Conservation (phyloP, 2,797 vertebrate species). For the Caiman crocodilus region DNA sequence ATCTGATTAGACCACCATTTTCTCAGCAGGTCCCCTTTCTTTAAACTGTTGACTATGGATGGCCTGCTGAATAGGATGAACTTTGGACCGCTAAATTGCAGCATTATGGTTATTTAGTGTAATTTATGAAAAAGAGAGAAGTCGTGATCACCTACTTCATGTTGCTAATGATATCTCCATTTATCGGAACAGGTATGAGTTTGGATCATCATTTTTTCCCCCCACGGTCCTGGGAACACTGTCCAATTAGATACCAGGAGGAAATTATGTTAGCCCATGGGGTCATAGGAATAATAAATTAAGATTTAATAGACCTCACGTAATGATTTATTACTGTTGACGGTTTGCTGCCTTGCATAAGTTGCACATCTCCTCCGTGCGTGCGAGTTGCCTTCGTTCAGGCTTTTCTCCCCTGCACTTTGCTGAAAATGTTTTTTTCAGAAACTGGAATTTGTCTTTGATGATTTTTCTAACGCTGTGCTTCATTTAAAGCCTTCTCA, state of each 20-base stretch:
- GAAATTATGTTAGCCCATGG: slow-evolving; percentile 54
- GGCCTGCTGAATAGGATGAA: slow-evolving; percentile 93
- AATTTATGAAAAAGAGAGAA: slow-evolving; percentile 93
- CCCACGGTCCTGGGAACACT: slow-evolving; percentile 63
- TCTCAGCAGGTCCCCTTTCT: slow-evolving; percentile 95
- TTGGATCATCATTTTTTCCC: slow-evolving; percentile 76
- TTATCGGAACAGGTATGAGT: slow-evolving; percentile 84
- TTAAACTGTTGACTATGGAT: slow-evolving; percentile 99
- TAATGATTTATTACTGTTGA: slow-evolving; percentile 69
- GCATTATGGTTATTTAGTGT: slow-evolving; percentile 99
- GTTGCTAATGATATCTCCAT: slow-evolving; percentile 86
- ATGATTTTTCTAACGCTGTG: not conserved
- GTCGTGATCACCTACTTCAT: slow-evolving; percentile 85
- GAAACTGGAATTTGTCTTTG: not conserved
- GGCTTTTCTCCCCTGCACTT: slow-evolving; percentile 47
- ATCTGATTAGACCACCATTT: slow-evolving; percentile 99
- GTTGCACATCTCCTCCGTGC: slow-evolving; percentile 45
- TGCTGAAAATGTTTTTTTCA: not conserved
- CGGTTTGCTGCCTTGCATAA: slow-evolving; percentile 61
- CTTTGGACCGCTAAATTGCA: slow-evolving; percentile 96
- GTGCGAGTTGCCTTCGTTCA: slow-evolving; percentile 57
- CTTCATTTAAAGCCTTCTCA: not conserved
- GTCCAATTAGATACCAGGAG: slow-evolving; percentile 75
- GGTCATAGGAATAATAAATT: slow-evolving; percentile 72
- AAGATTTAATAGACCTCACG: slow-evolving; percentile 76